Percentiles rank a stretch among this genome's conserved stretches.
phyloP scores from a whole-genome alignment of 2,888 invertebrate species.

The Phania funesta region DNA sequence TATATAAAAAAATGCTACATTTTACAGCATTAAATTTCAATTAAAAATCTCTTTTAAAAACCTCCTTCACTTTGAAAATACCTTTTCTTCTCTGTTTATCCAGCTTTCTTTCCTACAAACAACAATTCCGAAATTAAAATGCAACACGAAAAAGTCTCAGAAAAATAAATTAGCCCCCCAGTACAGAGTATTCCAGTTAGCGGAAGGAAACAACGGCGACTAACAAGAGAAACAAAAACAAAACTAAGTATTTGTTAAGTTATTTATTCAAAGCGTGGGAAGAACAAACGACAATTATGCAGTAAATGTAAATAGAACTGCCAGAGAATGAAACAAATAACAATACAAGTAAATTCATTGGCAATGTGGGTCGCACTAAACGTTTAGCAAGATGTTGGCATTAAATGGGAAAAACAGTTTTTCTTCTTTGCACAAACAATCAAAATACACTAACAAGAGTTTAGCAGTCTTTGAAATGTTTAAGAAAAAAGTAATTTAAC shows the following conservation, averaged over 20 bases:
- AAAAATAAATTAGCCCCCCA: background rate
- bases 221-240: conserved; percentile 3
- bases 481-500: no score
- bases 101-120: no score
- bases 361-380: background rate
- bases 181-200: background rate
- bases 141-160: background rate
- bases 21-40: no score
- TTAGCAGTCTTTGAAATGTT: background rate
- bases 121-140: background rate
- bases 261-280: conserved; percentile 10
- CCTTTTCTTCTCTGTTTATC: no score
- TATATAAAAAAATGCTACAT: no score
- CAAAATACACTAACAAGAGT: background rate
- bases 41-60: no score
- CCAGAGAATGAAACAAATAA: background rate
- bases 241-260: conserved; percentile 2
- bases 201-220: conserved; percentile 24
- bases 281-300: conserved; percentile 35
- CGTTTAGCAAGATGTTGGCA: background rate
- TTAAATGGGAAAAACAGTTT: background rate
- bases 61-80: no score
- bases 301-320: conserved; percentile 36
- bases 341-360: conserved; percentile 30
- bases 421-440: background rate